Conservation (phyloP, 2,113 vertebrate species). For the Phylloscopus trochilus region DNA sequence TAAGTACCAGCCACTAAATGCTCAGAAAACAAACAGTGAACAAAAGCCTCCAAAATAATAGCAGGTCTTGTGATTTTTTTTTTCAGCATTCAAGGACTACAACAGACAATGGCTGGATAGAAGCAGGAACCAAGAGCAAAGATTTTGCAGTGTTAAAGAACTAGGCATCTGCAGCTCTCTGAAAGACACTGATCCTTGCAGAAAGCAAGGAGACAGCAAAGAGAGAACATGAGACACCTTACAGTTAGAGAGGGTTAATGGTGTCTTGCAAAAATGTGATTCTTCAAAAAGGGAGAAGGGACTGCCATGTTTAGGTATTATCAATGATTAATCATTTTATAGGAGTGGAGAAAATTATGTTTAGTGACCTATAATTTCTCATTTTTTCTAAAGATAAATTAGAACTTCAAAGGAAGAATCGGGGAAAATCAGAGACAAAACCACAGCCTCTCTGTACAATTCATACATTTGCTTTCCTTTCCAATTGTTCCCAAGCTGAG, state of each 20-base stretch:
- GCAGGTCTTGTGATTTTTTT: conserved; percentile 10
- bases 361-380: neutral
- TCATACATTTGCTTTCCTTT: neutral
- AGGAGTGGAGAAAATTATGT: neutral
- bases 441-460: neutral
- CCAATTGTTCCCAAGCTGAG: neutral
- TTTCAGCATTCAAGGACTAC: neutral
- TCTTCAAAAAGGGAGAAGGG: neutral
- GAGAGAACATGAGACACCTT: neutral
- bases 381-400: neutral
- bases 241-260: neutral
- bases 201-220: neutral
- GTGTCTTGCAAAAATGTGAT: neutral
- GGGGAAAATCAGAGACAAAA: neutral
- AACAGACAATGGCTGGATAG: neutral
- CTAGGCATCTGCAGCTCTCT: neutral
- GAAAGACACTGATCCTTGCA: neutral
- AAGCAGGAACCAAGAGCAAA: neutral
- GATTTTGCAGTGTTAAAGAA: neutral
- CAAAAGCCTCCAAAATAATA: conserved; percentile 32
- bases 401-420: neutral
- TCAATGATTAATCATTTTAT: neutral
- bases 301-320: neutral
- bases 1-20: conserved; percentile 15
- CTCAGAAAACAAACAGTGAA: conserved; percentile 19